phyloP scores from a whole-genome alignment of 2,113 vertebrate genomes.

The Chlorodrepanis virens region DNA sequence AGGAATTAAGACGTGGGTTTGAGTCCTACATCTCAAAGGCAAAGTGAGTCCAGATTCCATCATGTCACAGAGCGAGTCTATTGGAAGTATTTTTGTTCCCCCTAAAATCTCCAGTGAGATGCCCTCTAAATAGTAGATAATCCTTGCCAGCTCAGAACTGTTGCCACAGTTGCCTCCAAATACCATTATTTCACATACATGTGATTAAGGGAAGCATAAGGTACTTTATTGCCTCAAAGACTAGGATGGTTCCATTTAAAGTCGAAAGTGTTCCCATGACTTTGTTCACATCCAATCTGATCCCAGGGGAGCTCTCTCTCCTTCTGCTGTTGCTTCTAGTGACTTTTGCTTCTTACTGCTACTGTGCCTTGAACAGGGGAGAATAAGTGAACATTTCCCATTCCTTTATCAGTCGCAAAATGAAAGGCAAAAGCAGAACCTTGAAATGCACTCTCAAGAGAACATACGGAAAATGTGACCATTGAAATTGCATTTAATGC shows the following conservation, averaged over 20 bases:
- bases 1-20: background rate
- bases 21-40: background rate
- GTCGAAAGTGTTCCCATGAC: background rate
- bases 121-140: background rate
- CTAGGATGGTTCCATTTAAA: background rate
- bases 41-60: background rate
- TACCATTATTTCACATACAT: background rate
- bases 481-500: background rate
- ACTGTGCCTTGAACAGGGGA: background rate
- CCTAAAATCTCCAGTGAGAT: background rate
- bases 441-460: background rate
- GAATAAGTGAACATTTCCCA: background rate
- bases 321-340: background rate
- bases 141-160: background rate
- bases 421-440: background rate
- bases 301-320: background rate
- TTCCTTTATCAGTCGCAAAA: background rate
- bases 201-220: background rate
- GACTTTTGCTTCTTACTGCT: background rate
- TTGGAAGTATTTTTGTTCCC: background rate
- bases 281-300: background rate
- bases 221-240: background rate
- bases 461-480: background rate
- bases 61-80: fast-evolving
- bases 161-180: background rate